These are phyloP conservation scores for Ephialtes manifestator DNA, from an alignment of 2,888 invertebrate species.

Conservation along the genomic window DNA sequence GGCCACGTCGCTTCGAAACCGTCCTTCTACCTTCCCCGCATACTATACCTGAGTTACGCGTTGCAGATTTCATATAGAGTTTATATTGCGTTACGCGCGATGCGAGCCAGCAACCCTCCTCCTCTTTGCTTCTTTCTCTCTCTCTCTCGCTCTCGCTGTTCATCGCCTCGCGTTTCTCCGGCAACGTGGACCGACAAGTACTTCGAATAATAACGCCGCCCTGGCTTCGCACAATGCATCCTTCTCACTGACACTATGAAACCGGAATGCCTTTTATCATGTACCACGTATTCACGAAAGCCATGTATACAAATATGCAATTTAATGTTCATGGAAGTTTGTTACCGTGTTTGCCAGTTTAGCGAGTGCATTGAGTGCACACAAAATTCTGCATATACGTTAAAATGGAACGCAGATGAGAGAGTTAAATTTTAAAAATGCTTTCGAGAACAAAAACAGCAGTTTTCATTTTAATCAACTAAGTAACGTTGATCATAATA, in stretches of 20 bases:
- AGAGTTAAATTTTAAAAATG: not conserved
- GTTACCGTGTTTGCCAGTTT: slow-evolving; percentile 8
- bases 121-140: slow-evolving; percentile 38
- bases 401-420: not conserved
- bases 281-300: slow-evolving; percentile 15
- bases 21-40: slow-evolving; percentile 19
- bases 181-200: slow-evolving; percentile 31
- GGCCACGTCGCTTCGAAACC: slow-evolving; percentile 54
- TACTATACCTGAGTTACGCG: slow-evolving; percentile 36
- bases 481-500: not conserved
- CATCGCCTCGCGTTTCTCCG: slow-evolving; percentile 20
- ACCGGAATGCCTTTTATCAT: slow-evolving; percentile 63
- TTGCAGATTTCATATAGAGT: slow-evolving; percentile 59
- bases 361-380: not conserved
- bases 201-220: slow-evolving; percentile 48
- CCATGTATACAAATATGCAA: slow-evolving; percentile 17
- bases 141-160: slow-evolving; percentile 36
- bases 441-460: not conserved
- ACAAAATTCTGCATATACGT: not conserved
- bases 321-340: slow-evolving; percentile 19
- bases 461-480: not conserved
- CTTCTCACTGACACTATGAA: slow-evolving; percentile 46
- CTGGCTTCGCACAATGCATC: slow-evolving; percentile 54
- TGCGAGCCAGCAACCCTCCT: slow-evolving; percentile 44
- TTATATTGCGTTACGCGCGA: slow-evolving; percentile 56